Evolutionary conservation across 2,113 vertebrate genomes (phyloP).

Genomic region (Vulpes ferrilata): DNA sequence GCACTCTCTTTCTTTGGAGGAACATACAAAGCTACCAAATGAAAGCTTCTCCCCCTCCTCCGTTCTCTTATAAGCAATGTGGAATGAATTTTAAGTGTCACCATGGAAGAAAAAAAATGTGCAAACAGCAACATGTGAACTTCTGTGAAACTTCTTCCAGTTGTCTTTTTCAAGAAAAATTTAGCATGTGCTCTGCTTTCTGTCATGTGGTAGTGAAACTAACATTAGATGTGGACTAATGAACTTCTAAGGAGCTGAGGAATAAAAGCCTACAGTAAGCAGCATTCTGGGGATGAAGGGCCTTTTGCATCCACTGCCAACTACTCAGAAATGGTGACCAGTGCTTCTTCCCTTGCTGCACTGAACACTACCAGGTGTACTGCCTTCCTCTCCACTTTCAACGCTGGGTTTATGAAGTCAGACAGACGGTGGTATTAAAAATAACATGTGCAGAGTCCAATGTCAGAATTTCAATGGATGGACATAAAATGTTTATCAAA

Average conservation of each 20-base stretch:
- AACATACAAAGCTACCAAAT: slow-evolving; percentile 84
- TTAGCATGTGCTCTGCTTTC: slow-evolving; percentile 59
- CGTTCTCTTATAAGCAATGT: slow-evolving; percentile 62
- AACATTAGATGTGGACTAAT: slow-evolving; percentile 66
- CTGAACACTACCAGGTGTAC: background rate
- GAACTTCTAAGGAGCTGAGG: slow-evolving; percentile 32
- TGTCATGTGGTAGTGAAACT: slow-evolving; percentile 56
- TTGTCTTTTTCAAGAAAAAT: slow-evolving; percentile 58
- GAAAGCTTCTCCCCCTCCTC: slow-evolving; percentile 67
- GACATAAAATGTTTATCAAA: slow-evolving; percentile 18
- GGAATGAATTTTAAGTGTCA: slow-evolving; percentile 84
- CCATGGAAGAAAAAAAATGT: slow-evolving; percentile 46
- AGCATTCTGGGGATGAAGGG: background rate
- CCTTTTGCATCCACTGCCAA: fast-evolving
- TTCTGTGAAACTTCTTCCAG: slow-evolving; percentile 79
- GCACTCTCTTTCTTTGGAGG: slow-evolving; percentile 82
- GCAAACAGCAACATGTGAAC: slow-evolving; percentile 70
- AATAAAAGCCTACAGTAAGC: background rate
- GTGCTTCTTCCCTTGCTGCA: no score
- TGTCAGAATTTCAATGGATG: slow-evolving; percentile 54
- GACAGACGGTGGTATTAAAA: background rate
- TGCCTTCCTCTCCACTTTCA: background rate
- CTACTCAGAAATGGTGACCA: background rate
- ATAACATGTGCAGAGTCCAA: background rate
- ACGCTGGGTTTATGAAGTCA: background rate